phyloP scores from a whole-genome alignment of 2,888 invertebrate species.

The Antheraea assamensis region DNA sequence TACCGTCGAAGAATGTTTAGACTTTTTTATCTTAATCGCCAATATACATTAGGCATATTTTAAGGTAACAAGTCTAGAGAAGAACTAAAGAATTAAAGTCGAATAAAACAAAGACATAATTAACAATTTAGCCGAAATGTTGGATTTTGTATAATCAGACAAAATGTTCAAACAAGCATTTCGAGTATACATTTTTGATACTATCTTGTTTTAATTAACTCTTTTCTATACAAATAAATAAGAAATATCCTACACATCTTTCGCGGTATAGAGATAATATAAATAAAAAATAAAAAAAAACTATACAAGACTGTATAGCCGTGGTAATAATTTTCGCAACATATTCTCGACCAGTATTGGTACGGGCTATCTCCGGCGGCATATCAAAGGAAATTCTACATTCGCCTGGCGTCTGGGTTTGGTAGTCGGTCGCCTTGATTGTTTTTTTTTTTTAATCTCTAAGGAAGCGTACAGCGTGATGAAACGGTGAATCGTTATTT shows the following conservation, averaged over 20 bases:
- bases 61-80: too few species aligned
- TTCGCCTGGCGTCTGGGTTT: slow-evolving; percentile 43
- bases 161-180: too few species aligned
- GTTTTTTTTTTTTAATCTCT: slow-evolving; percentile 62
- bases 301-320: background rate
- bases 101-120: too few species aligned
- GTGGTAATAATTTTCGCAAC: slow-evolving; percentile 16
- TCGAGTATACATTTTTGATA: background rate
- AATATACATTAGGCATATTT: too few species aligned
- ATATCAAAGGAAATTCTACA: slow-evolving; percentile 63
- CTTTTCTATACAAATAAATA: background rate
- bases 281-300: background rate
- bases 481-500: slow-evolving; percentile 29
- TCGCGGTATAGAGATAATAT: background rate
- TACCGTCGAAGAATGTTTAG: too few species aligned
- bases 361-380: slow-evolving; percentile 39
- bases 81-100: too few species aligned
- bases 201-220: background rate
- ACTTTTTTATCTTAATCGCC: too few species aligned
- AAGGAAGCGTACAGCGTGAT: slow-evolving; percentile 49
- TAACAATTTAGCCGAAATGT: too few species aligned
- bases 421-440: slow-evolving; percentile 67
- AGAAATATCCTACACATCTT: background rate
- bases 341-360: slow-evolving; percentile 18
- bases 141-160: too few species aligned